Percentiles rank a stretch among this genome's conserved stretches.
Conservation (phyloP, 2,797 vertebrate genomes). For the Notolepis coatsorum region DNA sequence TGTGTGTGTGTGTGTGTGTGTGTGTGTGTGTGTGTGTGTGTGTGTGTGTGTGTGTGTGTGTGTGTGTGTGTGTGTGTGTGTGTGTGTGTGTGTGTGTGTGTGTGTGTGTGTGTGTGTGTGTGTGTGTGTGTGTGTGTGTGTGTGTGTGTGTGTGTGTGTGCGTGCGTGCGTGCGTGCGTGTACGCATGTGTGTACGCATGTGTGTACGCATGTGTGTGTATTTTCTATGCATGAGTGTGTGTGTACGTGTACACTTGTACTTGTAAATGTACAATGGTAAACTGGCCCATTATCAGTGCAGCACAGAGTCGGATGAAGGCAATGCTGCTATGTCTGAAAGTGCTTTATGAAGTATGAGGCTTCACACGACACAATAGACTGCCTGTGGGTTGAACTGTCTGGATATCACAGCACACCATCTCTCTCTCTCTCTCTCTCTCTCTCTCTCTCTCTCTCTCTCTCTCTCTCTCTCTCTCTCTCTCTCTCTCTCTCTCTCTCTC, state of each 20-base stretch:
- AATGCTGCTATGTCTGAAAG: constrained; percentile 3
- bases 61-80: constrained; percentile 18
- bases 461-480: no score
- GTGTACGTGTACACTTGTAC: not conserved
- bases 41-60: constrained; percentile 22
- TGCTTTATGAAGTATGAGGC: constrained; percentile 38
- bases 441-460: no score
- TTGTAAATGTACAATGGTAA: no score
- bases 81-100: not conserved
- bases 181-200: not conserved
- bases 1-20: not conserved
- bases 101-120: no score
- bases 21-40: constrained; percentile 5
- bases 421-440: no score
- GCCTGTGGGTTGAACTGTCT: constrained; percentile 36
- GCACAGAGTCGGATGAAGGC: not conserved
- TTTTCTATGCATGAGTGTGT: not conserved
- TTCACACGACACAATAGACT: constrained; percentile 30
- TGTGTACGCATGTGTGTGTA: no score
- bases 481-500: no score
- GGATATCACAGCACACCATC: constrained; percentile 38
- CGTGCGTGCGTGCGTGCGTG: not conserved
- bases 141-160: not conserved
- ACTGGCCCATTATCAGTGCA: no score
- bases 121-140: not conserved